Percentiles rank a stretch among this genome's conserved stretches.
Conservation (phyloP, 2,113 vertebrate genomes). For the Rhizomys pruinosus region DNA sequence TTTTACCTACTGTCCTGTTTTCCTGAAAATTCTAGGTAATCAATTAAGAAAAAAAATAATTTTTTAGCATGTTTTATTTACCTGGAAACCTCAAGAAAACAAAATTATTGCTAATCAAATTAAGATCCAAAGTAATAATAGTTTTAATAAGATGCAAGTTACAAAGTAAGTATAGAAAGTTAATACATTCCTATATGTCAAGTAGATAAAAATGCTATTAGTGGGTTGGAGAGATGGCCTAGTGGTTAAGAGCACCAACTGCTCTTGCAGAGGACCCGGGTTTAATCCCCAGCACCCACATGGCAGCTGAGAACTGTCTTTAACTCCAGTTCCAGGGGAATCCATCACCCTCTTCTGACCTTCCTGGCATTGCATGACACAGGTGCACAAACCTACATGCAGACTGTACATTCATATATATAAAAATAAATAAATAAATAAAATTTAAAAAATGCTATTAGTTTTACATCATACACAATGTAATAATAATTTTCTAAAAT, state of each 20-base stretch:
- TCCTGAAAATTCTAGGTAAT: not conserved
- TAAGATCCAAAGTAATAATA: conserved; percentile 60
- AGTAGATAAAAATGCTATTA: conserved; percentile 16
- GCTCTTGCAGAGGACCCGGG: too few species aligned
- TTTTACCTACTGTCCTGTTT: not conserved
- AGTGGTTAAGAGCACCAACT: too few species aligned
- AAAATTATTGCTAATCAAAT: not conserved
- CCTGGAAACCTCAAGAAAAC: conserved; percentile 21
- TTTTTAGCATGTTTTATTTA: not conserved
- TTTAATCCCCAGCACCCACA: too few species aligned
- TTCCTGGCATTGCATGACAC: too few species aligned
- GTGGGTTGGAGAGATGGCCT: not conserved
- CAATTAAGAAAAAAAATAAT: conserved; percentile 32
- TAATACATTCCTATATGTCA: conserved; percentile 27
- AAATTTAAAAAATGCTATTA: not conserved
- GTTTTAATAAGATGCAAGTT: conserved; percentile 37
- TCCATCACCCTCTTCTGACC: too few species aligned
- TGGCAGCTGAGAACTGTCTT: too few species aligned
- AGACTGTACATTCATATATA: too few species aligned
- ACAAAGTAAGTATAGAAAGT: conserved; percentile 30
- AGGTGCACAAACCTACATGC: too few species aligned
- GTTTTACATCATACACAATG: not conserved
- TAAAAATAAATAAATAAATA: too few species aligned
- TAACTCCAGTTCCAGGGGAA: too few species aligned
- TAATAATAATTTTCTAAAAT: conserved; percentile 59